phyloP scores from a whole-genome alignment of 1,140 invertebrate species.

The Coenobita brevimanus region DNA sequence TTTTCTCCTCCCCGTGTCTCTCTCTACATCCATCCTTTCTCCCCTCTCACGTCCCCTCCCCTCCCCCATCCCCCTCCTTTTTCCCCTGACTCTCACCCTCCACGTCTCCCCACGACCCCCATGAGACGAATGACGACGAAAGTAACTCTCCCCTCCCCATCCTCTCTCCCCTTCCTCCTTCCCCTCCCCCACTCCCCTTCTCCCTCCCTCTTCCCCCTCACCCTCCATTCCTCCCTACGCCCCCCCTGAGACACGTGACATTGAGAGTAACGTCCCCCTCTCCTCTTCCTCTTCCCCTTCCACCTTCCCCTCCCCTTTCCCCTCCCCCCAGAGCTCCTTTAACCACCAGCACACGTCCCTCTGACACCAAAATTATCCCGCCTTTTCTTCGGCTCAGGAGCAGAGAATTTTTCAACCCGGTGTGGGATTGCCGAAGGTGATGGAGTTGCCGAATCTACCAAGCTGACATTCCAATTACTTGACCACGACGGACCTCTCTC shows the following conservation, averaged over 20 bases:
- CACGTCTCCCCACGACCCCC: not conserved
- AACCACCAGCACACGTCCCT: conserved; percentile 21
- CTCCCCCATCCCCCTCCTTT: not conserved
- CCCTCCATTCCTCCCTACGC: not conserved
- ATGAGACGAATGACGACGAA: too few relatives aligned
- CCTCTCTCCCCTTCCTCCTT: too few relatives aligned
- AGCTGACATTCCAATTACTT: conserved; percentile 43
- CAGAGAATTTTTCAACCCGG: conserved; percentile 29
- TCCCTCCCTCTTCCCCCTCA: not conserved
- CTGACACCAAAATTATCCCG: conserved; percentile 30
- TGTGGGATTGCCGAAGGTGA: conserved; percentile 45
- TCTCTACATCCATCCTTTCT: not conserved
- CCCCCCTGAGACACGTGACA: not conserved
- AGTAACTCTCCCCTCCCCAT: not conserved
- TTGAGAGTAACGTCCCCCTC: too few relatives aligned
- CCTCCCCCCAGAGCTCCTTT: conserved; percentile 7
- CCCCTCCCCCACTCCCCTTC: too few relatives aligned
- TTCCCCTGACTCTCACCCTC: not conserved
- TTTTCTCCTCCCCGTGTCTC: too few relatives aligned
- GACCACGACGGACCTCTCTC: not conserved
- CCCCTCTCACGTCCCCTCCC: not conserved
- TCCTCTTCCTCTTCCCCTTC: not conserved
- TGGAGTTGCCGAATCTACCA: conserved; percentile 37
- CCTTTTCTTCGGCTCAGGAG: conserved; percentile 13
- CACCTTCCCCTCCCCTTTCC: not conserved